Evolutionary conservation across 2,113 vertebrate genomes (phyloP).

Genomic region (Pelodiscus sinensis): DNA sequence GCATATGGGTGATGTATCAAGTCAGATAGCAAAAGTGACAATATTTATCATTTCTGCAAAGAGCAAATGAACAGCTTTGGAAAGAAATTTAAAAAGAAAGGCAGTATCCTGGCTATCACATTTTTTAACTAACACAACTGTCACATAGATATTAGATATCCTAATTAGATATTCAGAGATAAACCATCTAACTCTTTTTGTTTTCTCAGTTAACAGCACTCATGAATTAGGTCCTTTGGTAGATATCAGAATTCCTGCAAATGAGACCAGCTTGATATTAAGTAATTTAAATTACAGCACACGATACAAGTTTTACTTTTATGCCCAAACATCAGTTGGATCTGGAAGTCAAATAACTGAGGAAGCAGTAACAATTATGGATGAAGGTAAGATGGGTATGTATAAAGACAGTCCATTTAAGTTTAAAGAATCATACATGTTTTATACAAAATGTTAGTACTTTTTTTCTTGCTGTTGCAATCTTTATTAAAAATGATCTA

Average conservation of each 20-base stretch:
- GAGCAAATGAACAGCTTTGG: neutral
- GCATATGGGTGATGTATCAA: neutral
- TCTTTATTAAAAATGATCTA: neutral
- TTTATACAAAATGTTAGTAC: neutral
- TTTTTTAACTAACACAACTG: neutral
- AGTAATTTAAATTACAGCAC: constrained; percentile 93
- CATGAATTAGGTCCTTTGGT: constrained; percentile 90
- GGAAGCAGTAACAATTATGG: constrained; percentile 90
- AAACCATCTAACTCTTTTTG: neutral
- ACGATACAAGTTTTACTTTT: constrained; percentile 97
- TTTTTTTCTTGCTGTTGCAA: constrained; percentile 17
- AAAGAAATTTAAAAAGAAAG: neutral
- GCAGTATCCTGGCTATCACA: neutral
- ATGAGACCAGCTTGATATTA: constrained; percentile 91
- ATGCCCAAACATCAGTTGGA: constrained; percentile 88
- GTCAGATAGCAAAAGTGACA: neutral
- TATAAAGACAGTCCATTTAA: constrained; percentile 44
- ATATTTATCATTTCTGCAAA: neutral
- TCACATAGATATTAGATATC: neutral
- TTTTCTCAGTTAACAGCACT: constrained; percentile 91
- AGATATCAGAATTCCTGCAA: constrained; percentile 89
- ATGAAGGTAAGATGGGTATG: constrained; percentile 93
- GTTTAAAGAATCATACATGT: neutral
- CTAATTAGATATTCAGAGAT: neutral
- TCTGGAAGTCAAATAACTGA: constrained; percentile 87